Percentiles rank a stretch among this genome's conserved stretches.
Evolutionary conservation across 1,140 invertebrate genomes (phyloP).

Genomic region (Ylistrum balloti): DNA sequence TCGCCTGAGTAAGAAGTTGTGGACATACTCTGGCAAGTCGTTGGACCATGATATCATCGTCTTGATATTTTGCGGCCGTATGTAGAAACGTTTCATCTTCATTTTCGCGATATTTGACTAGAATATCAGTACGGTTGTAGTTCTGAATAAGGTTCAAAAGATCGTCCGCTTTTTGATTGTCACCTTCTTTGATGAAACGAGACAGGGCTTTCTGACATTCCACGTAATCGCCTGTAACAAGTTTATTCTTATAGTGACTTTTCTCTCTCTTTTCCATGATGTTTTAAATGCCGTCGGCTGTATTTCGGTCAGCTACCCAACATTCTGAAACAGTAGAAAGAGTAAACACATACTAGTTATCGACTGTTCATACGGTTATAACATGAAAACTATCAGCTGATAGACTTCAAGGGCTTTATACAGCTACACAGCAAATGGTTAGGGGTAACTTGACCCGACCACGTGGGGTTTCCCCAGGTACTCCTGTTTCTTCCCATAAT

Average conservation of each 20-base stretch:
- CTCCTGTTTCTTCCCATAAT: too few species aligned
- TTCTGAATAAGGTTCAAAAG: not conserved
- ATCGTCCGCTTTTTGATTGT: slow-evolving; percentile 25
- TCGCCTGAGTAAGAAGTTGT: slow-evolving; percentile 54
- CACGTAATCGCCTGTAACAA: slow-evolving; percentile 40
- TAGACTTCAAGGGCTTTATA: too few species aligned
- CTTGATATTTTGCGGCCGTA: slow-evolving; percentile 58
- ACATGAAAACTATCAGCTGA: too few species aligned
- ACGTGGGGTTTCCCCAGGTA: too few species aligned
- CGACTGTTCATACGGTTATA: too few species aligned
- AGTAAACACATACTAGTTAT: not conserved
- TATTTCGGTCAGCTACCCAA: not conserved
- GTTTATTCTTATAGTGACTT: not conserved
- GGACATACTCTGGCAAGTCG: slow-evolving; percentile 58
- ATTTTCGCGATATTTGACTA: slow-evolving; percentile 35
- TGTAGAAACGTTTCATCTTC: slow-evolving; percentile 66
- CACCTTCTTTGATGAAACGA: slow-evolving; percentile 1
- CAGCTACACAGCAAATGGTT: too few species aligned
- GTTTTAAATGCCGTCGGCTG: not conserved
- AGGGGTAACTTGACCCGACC: too few species aligned
- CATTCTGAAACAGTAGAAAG: not conserved
- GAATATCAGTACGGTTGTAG: not conserved
- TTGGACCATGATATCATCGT: slow-evolving; percentile 51
- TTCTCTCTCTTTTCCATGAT: not conserved
- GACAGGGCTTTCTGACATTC: slow-evolving; percentile 42